Evolutionary conservation across 2,888 invertebrate genomes (phyloP).

Genomic region (Dysmachus trigonus): DNA sequence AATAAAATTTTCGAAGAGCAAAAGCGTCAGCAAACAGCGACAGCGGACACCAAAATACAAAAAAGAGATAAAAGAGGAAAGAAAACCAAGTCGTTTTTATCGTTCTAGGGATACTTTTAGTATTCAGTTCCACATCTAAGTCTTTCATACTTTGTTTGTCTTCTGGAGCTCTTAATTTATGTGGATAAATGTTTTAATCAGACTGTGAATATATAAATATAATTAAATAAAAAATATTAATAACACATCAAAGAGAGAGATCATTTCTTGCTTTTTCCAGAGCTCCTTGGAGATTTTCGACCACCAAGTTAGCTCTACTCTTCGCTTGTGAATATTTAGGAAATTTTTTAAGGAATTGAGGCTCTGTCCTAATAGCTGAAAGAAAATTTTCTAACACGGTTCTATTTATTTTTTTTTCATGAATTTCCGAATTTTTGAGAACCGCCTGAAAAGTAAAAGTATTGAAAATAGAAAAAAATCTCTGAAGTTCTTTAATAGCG

Average conservation of each 20-base stretch:
- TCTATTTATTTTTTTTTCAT: too few relatives aligned
- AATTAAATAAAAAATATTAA: slow-evolving; percentile 43
- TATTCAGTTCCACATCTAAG: slow-evolving; percentile 5
- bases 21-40: not conserved
- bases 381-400: too few relatives aligned
- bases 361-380: not conserved
- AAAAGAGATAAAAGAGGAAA: not conserved
- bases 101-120: not conserved
- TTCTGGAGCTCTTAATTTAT: slow-evolving; percentile 30
- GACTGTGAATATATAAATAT: slow-evolving; percentile 50
- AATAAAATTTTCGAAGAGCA: not conserved
- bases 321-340: not conserved
- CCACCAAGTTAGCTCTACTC: not conserved
- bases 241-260: slow-evolving; percentile 21
- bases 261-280: slow-evolving; percentile 16
- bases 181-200: slow-evolving; percentile 49
- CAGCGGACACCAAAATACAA: not conserved
- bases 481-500: not conserved
- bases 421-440: too few relatives aligned
- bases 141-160: slow-evolving; percentile 4
- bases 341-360: not conserved
- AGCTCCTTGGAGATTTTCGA: not conserved
- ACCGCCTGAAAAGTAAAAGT: too few relatives aligned
- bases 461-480: not conserved
- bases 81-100: not conserved